phyloP scores from a whole-genome alignment of 2,888 invertebrate genomes.

The Ochlodes sylvanus region DNA sequence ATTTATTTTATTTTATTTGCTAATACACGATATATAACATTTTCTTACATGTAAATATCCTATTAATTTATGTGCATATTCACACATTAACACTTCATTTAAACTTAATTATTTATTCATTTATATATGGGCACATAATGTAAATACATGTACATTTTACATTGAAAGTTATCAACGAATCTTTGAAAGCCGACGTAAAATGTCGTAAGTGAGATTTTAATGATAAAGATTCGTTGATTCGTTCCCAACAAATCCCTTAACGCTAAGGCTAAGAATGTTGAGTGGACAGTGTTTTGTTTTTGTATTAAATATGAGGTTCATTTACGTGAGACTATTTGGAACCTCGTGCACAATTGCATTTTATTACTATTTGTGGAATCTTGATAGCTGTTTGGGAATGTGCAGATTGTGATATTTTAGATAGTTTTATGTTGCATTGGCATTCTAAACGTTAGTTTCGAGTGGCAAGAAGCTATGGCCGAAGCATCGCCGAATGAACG shows the following conservation, averaged over 20 bases:
- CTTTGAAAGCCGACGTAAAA: constrained; percentile 37
- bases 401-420: constrained; percentile 33
- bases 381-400: constrained; percentile 40
- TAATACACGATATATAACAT: constrained; percentile 53
- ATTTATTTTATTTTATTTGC: constrained; percentile 55
- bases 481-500: constrained; percentile 24
- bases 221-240: constrained; percentile 61
- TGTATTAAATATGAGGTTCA: constrained; percentile 53
- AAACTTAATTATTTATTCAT: constrained; percentile 45
- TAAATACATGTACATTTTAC: constrained; percentile 45
- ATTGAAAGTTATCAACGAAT: constrained; percentile 43
- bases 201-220: constrained; percentile 14
- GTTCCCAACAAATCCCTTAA: constrained; percentile 45
- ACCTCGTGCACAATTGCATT: constrained; percentile 56
- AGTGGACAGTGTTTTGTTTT: constrained; percentile 74
- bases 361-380: constrained; percentile 40
- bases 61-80: constrained; percentile 50
- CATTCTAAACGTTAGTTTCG: constrained; percentile 19
- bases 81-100: constrained; percentile 64
- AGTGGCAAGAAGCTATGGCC: constrained; percentile 21
- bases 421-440: constrained; percentile 43
- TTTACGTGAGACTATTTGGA: constrained; percentile 61
- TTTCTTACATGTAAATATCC: constrained; percentile 50
- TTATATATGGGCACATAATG: constrained; percentile 53
- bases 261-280: constrained; percentile 75